Evolutionary conservation across 2,113 vertebrate species (phyloP), one percentile per base, ranked within the genome.

Genomic region (Phrynocephalus versicolor): DNA sequence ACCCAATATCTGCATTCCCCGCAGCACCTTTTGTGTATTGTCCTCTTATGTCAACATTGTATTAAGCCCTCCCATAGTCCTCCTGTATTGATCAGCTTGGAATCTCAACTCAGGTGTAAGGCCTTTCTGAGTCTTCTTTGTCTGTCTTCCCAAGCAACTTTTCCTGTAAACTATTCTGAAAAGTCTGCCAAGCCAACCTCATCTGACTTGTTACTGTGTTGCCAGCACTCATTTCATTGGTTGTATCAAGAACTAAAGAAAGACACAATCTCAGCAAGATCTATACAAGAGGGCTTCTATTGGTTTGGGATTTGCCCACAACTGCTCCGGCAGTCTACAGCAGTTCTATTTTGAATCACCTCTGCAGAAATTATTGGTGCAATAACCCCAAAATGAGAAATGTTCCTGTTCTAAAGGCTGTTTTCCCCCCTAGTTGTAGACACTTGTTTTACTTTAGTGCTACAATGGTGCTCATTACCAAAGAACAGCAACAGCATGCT

Each of bases 161-260:
- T 58, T 82, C 88, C 72, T 93, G 89, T 72, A 92, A 84, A 62
- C 12, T 33, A 74, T 85, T 87, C 78, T 86, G n/a, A 92, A 93
- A 88, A 88, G 33, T 45, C 12, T 74, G 81, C 82, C 60, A 13
- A 78, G 81, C 82, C 60, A 13, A 78, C 21, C 84, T 82, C 58
- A 55, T 87, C 76, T 87, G 30, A 13, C 76, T 94, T 89, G 74
- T 91, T 92, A 83, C 89, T 92, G 80, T 75, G 86, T 88, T 91
- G 72, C 77, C 91, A 88, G 91, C 85, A 85, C 94, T 86, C 82
- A 90, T 86, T 94, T 95, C 85, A 94, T 95, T 90, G 88, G 72
- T 87, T 88, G 51, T 81, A 39, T 82, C 84, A 92, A 84, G 82
- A 94, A 82, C 30, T 72, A 88, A 64, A 64, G 25, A 6, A 64